phyloP scores from a whole-genome alignment of 2,888 invertebrate species.

The Cheiracanthium punctorium region DNA sequence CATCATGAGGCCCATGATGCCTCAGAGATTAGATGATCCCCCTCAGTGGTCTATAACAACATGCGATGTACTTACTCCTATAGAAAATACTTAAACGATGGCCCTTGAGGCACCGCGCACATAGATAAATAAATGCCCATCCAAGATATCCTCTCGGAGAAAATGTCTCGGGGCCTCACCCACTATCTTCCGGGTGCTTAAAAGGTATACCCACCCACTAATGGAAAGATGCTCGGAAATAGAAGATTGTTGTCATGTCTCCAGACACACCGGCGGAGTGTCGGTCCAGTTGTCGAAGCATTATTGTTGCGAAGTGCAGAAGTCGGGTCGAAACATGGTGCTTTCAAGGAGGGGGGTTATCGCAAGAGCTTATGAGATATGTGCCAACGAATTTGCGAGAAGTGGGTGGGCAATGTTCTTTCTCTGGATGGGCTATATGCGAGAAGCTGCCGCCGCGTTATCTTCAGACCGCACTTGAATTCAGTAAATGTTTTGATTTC shows the following conservation, averaged over 20 bases:
- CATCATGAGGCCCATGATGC: not conserved
- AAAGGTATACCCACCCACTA: slow-evolving; percentile 27
- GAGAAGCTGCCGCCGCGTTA: not conserved
- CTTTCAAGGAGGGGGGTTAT: not conserved
- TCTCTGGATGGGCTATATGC: not conserved
- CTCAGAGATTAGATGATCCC: not conserved
- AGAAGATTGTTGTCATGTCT: slow-evolving; percentile 8
- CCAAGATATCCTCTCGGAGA: not conserved
- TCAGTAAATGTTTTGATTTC: not conserved
- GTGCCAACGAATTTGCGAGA: not conserved
- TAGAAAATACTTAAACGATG: not conserved
- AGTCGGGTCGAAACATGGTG: not conserved
- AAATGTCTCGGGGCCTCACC: not conserved
- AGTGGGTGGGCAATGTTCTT: not conserved
- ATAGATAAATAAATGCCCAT: not conserved
- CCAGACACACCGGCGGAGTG: slow-evolving; percentile 25
- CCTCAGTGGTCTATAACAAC: not conserved
- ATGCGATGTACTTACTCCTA: not conserved
- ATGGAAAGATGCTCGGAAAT: slow-evolving; percentile 23
- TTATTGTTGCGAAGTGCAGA: slow-evolving; percentile 25
- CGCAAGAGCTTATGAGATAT: not conserved
- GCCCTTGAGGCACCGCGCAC: not conserved
- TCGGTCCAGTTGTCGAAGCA: slow-evolving; percentile 20
- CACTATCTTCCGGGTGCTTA: slow-evolving; percentile 21
- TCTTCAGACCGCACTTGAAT: slow-evolving; percentile 7